Evolutionary conservation across 2,113 vertebrate species (phyloP).

Genomic region (Pseudonaja textilis): DNA sequence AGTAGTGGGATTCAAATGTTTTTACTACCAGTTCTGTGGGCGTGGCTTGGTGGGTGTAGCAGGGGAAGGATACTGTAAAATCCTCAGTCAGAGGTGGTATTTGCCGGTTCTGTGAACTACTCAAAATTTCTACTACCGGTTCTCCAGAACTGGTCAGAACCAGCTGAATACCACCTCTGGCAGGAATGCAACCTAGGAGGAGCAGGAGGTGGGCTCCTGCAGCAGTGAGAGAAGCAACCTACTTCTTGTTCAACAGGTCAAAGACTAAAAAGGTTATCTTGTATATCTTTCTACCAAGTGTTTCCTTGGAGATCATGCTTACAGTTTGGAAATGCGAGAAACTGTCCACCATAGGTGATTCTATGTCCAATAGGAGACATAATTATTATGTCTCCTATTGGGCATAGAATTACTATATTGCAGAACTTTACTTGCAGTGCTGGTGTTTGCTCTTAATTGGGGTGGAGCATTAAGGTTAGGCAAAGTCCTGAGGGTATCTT

Average conservation of each 20-base stretch:
- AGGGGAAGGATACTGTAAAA: too few species aligned
- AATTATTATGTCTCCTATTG: too few species aligned
- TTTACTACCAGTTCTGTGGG: too few species aligned
- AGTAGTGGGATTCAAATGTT: too few species aligned
- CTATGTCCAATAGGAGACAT: background rate
- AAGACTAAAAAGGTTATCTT: background rate
- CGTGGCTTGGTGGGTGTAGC: too few species aligned
- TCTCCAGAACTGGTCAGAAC: too few species aligned
- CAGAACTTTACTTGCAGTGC: background rate
- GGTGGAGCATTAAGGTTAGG: background rate
- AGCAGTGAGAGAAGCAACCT: background rate
- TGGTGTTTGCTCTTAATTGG: background rate
- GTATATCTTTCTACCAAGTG: background rate
- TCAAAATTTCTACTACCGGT: too few species aligned
- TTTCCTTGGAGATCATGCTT: background rate
- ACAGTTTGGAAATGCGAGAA: background rate
- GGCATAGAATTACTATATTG: background rate
- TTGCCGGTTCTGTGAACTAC: too few species aligned
- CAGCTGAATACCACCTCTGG: too few species aligned
- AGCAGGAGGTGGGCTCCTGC: background rate
- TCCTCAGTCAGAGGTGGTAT: too few species aligned
- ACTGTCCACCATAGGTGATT: background rate
- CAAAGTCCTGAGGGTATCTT: background rate
- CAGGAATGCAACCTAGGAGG: background rate
- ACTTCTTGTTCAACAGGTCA: background rate